Conservation (phyloP, 2,888 invertebrate genomes). For the Gari tellinella region DNA sequence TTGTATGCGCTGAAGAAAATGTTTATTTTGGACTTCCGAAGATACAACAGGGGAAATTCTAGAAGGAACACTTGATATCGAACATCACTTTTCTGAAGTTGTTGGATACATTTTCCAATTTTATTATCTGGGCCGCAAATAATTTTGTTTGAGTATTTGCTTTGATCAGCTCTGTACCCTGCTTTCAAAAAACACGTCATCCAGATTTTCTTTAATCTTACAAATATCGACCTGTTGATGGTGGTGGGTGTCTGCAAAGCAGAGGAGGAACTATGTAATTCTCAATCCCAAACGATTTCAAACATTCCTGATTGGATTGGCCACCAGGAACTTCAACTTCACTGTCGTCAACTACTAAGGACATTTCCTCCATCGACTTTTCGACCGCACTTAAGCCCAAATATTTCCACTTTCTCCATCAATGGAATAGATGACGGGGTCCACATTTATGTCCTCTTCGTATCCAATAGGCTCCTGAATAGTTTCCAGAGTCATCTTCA, state of each 20-base stretch:
- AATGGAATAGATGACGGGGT: too few relatives aligned
- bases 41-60: slow-evolving; percentile 41
- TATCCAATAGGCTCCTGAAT: too few relatives aligned
- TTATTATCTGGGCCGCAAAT: slow-evolving; percentile 46
- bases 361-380: slow-evolving; percentile 22
- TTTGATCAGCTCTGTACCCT: slow-evolving; percentile 29
- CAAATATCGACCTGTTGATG: slow-evolving; percentile 53
- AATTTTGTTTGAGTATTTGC: slow-evolving; percentile 15
- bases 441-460: too few relatives aligned
- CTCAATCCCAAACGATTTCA: slow-evolving; percentile 23
- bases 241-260: slow-evolving; percentile 52
- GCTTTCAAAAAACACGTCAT: slow-evolving; percentile 37
- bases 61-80: slow-evolving; percentile 34
- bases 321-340: too few relatives aligned
- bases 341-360: slow-evolving; percentile 10
- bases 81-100: not conserved
- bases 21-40: slow-evolving; percentile 48
- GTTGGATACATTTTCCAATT: slow-evolving; percentile 33
- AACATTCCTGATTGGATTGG: not conserved
- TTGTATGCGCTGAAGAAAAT: slow-evolving; percentile 41
- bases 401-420: slow-evolving; percentile 8
- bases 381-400: slow-evolving; percentile 5
- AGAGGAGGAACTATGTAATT: slow-evolving; percentile 30
- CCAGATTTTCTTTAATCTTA: slow-evolving; percentile 38
- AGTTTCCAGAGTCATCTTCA: too few relatives aligned